phyloP scores from a whole-genome alignment of 2,888 invertebrate species.

The Mesoligia furuncula region DNA sequence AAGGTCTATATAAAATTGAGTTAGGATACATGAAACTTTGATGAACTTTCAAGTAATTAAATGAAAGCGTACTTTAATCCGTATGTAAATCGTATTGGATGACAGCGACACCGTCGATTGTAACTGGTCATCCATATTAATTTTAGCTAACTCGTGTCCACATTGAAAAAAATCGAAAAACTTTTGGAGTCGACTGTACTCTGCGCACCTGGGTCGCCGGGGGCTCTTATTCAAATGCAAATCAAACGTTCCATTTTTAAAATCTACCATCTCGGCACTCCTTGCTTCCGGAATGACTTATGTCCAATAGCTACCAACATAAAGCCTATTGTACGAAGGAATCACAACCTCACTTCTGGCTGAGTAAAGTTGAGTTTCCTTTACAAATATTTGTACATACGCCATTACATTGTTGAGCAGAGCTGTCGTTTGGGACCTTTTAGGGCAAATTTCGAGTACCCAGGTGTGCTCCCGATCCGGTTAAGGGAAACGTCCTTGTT shows the following conservation, averaged over 20 bases:
- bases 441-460: constrained; percentile 89
- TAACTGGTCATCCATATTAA: constrained; percentile 84
- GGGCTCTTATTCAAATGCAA: constrained; percentile 91
- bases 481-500: constrained; percentile 90
- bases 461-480: constrained; percentile 91
- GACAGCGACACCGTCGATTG: constrained; percentile 78
- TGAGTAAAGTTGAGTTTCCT: constrained; percentile 60
- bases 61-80: constrained; percentile 67
- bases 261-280: constrained; percentile 90
- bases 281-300: constrained; percentile 89
- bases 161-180: constrained; percentile 76
- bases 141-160: constrained; percentile 69
- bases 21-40: constrained; percentile 22
- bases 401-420: constrained; percentile 65
- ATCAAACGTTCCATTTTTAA: constrained; percentile 91
- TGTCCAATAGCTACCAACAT: constrained; percentile 83
- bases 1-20: background rate
- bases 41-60: constrained; percentile 60
- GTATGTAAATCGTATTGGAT: constrained; percentile 76
- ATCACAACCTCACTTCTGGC: constrained; percentile 65
- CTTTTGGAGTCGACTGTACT: constrained; percentile 84
- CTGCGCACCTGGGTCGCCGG: constrained; percentile 89
- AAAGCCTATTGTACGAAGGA: constrained; percentile 64
- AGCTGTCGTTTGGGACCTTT: constrained; percentile 89
- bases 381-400: constrained; percentile 64